Evolutionary conservation across 1,140 invertebrate genomes (phyloP).

Genomic region (Nylanderia fulva): DNA sequence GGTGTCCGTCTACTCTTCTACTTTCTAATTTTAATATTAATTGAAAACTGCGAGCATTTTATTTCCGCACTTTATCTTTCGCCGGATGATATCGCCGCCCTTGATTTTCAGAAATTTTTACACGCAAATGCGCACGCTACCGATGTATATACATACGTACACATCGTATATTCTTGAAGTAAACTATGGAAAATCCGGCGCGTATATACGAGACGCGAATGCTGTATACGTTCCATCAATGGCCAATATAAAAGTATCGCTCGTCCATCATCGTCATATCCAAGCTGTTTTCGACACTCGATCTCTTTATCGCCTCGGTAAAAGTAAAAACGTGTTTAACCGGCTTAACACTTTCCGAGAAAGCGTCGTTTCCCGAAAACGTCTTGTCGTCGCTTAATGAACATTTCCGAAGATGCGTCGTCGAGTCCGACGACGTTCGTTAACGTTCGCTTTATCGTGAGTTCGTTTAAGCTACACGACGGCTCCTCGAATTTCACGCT

Average conservation of each 20-base stretch:
- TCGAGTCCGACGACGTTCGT: constrained; percentile 48
- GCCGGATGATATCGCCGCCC: neutral
- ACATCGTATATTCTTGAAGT: neutral
- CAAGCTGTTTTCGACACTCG: neutral
- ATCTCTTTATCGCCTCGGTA: constrained; percentile 32
- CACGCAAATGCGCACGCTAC: neutral
- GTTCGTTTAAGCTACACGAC: constrained; percentile 54
- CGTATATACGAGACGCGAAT: neutral
- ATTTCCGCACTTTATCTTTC: neutral
- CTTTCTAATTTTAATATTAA: constrained; percentile 37
- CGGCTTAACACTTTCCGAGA: neutral
- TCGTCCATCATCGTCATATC: constrained; percentile 60
- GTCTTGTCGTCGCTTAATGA: constrained; percentile 38
- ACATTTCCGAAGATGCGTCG: constrained; percentile 30
- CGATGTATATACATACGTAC: constrained; percentile 9
- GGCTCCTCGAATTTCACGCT: constrained; percentile 61
- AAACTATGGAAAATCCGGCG: constrained; percentile 15
- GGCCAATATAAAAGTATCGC: constrained; percentile 55
- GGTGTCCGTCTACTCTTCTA: neutral
- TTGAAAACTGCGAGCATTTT: constrained; percentile 18
- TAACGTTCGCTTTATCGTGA: constrained; percentile 41
- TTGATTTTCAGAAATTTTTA: constrained; percentile 1
- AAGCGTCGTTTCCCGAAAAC: neutral
- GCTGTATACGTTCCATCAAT: constrained; percentile 30
- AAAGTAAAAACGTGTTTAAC: constrained; percentile 41